phyloP scores from a whole-genome alignment of 2,797 vertebrate species.

The Sandelia bainsii region DNA sequence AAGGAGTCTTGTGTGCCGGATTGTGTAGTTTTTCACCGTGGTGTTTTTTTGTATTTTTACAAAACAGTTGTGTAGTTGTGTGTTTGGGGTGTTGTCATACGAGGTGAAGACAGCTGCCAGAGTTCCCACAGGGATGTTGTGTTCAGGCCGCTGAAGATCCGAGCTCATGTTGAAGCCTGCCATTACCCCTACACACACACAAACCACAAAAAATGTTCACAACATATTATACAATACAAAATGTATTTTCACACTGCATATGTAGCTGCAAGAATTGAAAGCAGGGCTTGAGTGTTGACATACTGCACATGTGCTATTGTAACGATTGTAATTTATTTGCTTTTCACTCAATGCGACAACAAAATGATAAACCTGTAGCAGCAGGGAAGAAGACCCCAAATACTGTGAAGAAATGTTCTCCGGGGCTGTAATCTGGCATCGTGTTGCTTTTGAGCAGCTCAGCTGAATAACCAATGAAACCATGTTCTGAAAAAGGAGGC shows the following conservation, averaged over 20 bases:
- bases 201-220: slow-evolving; percentile 58
- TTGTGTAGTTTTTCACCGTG: neutral
- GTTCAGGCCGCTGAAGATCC: slow-evolving; percentile 92
- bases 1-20: neutral
- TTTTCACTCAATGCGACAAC: neutral
- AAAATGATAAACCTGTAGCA: slow-evolving; percentile 89
- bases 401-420: slow-evolving; percentile 95
- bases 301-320: neutral
- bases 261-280: slow-evolving; percentile 4
- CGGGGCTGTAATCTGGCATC: slow-evolving; percentile 90
- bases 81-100: slow-evolving; percentile 83
- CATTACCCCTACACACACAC: slow-evolving; percentile 91
- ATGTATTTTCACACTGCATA: slow-evolving; percentile 8
- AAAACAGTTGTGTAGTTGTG: slow-evolving; percentile 10
- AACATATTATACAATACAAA: slow-evolving; percentile 21
- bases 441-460: slow-evolving; percentile 89
- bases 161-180: slow-evolving; percentile 99
- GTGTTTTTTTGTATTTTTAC: slow-evolving; percentile 4
- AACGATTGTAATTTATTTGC: neutral
- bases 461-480: slow-evolving; percentile 92
- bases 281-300: neutral
- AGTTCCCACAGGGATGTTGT: slow-evolving; percentile 94
- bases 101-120: slow-evolving; percentile 94
- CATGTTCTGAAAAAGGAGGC: slow-evolving; percentile 84
- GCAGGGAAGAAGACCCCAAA: slow-evolving; percentile 98